Percentiles rank a stretch among this genome's conserved stretches.
Conservation (phyloP, 2,797 vertebrate species). For the Microtus agrestis region DNA sequence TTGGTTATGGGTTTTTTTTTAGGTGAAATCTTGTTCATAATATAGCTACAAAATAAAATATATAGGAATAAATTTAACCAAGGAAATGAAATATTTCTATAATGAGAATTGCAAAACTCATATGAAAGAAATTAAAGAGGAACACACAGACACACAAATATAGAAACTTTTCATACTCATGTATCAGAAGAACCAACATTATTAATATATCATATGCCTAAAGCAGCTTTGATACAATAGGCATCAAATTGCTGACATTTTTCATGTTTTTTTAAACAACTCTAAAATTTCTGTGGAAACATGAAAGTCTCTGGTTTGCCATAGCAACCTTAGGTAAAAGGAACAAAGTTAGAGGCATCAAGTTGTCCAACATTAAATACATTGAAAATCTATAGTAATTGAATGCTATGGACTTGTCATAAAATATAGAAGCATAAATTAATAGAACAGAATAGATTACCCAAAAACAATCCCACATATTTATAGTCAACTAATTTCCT, state of each 20-base stretch:
- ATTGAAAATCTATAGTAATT: neutral
- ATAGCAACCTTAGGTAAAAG: neutral
- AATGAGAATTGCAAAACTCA: neutral
- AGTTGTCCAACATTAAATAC: neutral
- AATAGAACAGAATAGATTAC: neutral
- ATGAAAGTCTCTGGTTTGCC: neutral
- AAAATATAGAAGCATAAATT: neutral
- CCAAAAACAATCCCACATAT: neutral
- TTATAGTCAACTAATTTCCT: neutral
- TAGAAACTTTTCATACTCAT: neutral
- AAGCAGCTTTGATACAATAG: neutral
- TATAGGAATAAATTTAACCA: neutral
- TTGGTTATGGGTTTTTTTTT: neutral
- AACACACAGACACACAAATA: neutral
- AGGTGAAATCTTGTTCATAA: neutral
- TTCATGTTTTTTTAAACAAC: neutral
- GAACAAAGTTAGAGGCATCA: neutral
- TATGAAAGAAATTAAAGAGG: neutral
- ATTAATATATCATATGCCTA: neutral
- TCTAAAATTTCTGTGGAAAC: neutral
- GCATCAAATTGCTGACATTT: neutral
- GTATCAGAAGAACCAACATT: neutral
- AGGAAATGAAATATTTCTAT: neutral
- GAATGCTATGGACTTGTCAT: neutral
- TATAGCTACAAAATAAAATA: neutral